Base-by-base conservation (phyloP, 1,140 invertebrate species). In the Metaphire vulgaris region DNA sequence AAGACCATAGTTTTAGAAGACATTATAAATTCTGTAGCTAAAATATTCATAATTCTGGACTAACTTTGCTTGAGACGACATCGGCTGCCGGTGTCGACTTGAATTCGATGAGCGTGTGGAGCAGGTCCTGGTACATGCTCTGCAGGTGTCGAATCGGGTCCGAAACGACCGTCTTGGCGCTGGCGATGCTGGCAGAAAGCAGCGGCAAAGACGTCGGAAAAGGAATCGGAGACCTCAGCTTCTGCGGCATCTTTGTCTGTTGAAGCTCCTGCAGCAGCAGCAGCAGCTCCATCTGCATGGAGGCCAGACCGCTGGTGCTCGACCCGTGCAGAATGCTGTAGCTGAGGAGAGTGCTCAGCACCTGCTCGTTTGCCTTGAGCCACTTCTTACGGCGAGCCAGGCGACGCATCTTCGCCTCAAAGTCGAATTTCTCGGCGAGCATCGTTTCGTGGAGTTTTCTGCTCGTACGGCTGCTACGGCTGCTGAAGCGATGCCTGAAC, bases 251-350 rank as follows among this genome's bases (percentile, higher is more conserved):
- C 41, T 56, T 56, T 21, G 41, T 12, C 41, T 56, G 41, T 21
- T 56, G 41, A 21, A 56, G 41, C 21, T 56, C 41, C 41, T 98
- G 95, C 1, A 99, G 89, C 2, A 99, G 87, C 12, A 99, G 88
- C 15, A 99, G 92, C 41, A 99, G 87, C 86, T 99, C 98, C 95
- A 99, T 99, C 72, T 96, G 89, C 33, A 99, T 96, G 0, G 96
- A 97, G 0, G 97, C 95, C 76, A 99, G 87, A 0, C 97, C 96
- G 33, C 96, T 95, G 33, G 95, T 95, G 69, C 94, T 95, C 32
- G 95, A 94, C 29, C 96, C 95, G 85, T 99, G 97, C 2, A 99
- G 88, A 28, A 94, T 94, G 87, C 97, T 99, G 86, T 98, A 99
- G 72, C 95, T 97, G 0, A 98, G 88, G n/a, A 99, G 88, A 0